These are phyloP conservation scores for Chaetophractus vellerosus DNA, from an alignment of 2,797 vertebrate genomes.

Conservation along the genomic window DNA sequence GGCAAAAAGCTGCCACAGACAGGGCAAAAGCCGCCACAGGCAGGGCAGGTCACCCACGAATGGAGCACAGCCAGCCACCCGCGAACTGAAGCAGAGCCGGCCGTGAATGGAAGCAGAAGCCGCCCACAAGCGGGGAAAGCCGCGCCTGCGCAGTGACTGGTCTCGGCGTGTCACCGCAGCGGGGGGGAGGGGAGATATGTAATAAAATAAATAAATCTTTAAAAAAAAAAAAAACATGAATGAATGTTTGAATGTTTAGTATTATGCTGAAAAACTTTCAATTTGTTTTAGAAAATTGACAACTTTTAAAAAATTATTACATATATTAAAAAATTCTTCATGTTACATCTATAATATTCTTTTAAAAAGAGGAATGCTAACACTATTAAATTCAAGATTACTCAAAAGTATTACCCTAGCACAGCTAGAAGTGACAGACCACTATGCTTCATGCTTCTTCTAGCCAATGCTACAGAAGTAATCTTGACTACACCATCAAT, in stretches of 20 bases:
- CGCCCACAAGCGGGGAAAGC: too few species aligned
- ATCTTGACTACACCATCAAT: constrained; percentile 3
- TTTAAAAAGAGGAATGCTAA: constrained; percentile 50
- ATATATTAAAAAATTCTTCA: background rate
- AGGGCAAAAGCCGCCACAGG: too few species aligned
- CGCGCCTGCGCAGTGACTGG: too few species aligned
- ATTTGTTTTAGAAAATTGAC: constrained; percentile 20
- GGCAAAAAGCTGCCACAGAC: too few species aligned
- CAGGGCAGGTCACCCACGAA: too few species aligned
- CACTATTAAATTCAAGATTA: constrained; percentile 7
- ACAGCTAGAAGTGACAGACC: background rate
- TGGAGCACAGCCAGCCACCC: too few species aligned
- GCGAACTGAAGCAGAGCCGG: too few species aligned
- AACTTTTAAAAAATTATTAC: background rate
- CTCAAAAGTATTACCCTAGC: constrained; percentile 13
- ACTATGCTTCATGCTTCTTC: background rate
- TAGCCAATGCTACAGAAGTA: background rate
- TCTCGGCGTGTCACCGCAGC: too few species aligned
- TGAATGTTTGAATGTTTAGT: background rate
- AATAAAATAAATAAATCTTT: too few species aligned
- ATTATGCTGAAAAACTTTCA: constrained; percentile 42
- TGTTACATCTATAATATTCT: background rate
- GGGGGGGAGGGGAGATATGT: too few species aligned
- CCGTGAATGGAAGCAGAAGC: too few species aligned
- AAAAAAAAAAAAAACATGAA: too few species aligned